Evolutionary conservation across 2,797 vertebrate genomes (phyloP).

Genomic region (Discoglossus pictus): DNA sequence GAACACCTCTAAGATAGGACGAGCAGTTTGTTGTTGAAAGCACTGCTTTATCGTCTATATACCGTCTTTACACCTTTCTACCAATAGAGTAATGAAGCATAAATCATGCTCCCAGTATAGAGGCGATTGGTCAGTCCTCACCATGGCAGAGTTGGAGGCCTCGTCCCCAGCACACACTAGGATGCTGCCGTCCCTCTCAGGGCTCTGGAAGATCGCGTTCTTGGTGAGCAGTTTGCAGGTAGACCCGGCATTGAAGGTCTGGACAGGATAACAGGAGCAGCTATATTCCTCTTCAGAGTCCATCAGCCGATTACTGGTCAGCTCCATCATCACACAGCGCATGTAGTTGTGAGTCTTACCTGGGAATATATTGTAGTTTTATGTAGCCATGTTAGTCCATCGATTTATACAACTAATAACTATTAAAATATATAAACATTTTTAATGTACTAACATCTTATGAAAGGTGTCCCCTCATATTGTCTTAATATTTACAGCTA

Average conservation of each 20-base stretch:
- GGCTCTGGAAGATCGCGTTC: constrained; percentile 87
- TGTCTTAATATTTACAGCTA: no score
- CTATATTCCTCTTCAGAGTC: constrained; percentile 67
- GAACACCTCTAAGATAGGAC: no score
- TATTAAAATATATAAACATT: no score
- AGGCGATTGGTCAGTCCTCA: constrained; percentile 55
- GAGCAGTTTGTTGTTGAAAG: no score
- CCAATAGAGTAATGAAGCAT: no score
- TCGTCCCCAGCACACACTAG: constrained; percentile 94
- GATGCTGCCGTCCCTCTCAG: constrained; percentile 69
- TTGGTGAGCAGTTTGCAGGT: constrained; percentile 93
- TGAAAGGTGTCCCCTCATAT: no score
- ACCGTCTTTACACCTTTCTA: no score
- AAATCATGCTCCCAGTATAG: background rate
- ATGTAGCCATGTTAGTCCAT: no score
- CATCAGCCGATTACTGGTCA: constrained; percentile 74
- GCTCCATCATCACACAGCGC: constrained; percentile 87
- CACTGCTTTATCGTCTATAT: no score
- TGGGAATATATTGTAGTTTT: constrained; percentile 60
- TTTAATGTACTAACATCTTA: no score
- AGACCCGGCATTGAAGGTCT: constrained; percentile 85
- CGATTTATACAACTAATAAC: no score
- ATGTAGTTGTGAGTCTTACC: constrained; percentile 81
- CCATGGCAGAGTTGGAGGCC: constrained; percentile 88
- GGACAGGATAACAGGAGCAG: constrained; percentile 82